A percentile compares a stretch with the other conserved stretches of the same genome.
Conservation (phyloP, 2,888 invertebrate genomes). For the Panopea generosa region DNA sequence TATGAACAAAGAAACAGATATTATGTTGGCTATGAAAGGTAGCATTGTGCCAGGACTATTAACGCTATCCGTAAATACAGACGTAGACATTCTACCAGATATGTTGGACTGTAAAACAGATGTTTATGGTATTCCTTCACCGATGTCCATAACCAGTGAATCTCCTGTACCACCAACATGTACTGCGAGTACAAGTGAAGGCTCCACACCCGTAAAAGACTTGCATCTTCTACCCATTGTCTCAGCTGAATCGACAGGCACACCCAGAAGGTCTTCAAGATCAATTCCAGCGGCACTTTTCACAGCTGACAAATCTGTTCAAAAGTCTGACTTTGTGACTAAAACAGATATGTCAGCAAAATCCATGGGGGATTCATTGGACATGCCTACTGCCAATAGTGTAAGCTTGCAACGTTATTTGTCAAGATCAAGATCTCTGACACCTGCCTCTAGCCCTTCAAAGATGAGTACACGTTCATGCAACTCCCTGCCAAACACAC, state of each 20-base stretch:
- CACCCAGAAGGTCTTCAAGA: neutral
- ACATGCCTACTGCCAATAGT: neutral
- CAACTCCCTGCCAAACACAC: neutral
- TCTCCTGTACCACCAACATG: constrained; percentile 24
- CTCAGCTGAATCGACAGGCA: neutral
- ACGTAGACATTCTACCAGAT: constrained; percentile 26
- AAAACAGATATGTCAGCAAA: neutral
- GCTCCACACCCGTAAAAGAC: neutral
- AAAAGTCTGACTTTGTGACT: neutral
- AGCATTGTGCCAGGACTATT: no score
- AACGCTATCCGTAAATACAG: constrained; percentile 34
- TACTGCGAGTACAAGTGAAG: neutral
- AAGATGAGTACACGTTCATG: neutral
- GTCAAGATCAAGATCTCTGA: neutral
- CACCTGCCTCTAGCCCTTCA: neutral
- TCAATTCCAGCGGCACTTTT: no score
- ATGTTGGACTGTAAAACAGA: no score
- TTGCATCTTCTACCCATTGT: neutral
- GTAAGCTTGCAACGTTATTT: no score
- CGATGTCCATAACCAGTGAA: constrained; percentile 34
- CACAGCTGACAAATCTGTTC: no score
- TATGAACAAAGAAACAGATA: no score
- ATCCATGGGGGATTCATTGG: neutral
- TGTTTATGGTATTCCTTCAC: constrained; percentile 54
- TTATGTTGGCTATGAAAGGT: no score